phyloP scores from a whole-genome alignment of 1,140 invertebrate genomes.

The Portunus trituberculatus region DNA sequence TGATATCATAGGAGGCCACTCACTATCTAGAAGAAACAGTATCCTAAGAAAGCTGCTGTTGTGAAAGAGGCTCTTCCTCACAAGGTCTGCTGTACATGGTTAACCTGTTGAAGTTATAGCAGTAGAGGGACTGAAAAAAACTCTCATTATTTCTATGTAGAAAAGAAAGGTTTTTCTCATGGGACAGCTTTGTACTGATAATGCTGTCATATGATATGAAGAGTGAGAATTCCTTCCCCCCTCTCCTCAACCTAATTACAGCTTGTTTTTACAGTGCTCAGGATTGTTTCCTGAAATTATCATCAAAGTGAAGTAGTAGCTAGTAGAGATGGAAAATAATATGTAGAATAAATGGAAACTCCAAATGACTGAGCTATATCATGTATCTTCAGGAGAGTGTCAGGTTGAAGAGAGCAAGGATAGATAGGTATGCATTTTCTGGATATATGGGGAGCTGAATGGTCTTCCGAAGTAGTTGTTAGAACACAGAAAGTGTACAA shows the following conservation, averaged over 20 bases:
- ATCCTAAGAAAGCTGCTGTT: conserved; percentile 9
- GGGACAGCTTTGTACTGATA: neutral
- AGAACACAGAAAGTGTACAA: conserved; percentile 31
- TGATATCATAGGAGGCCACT: neutral
- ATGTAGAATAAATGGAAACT: neutral
- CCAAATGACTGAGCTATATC: neutral
- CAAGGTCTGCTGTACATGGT: neutral
- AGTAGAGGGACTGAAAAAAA: too few species aligned
- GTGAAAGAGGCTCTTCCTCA: neutral
- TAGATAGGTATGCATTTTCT: neutral
- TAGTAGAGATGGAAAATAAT: neutral
- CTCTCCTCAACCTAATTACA: neutral
- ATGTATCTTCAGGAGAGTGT: neutral
- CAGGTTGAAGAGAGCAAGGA: neutral
- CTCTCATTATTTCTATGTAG: neutral
- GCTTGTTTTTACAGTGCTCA: neutral
- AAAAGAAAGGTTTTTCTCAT: neutral
- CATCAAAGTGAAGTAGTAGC: neutral
- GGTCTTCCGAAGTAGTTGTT: neutral
- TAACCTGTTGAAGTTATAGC: neutral
- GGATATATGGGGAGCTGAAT: neutral
- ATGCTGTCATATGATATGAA: neutral
- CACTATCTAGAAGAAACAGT: conserved; percentile 12
- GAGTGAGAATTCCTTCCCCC: neutral
- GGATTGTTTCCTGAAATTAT: neutral